phyloP scores from a whole-genome alignment of 2,797 vertebrate species.

The Antennarius maculatus region DNA sequence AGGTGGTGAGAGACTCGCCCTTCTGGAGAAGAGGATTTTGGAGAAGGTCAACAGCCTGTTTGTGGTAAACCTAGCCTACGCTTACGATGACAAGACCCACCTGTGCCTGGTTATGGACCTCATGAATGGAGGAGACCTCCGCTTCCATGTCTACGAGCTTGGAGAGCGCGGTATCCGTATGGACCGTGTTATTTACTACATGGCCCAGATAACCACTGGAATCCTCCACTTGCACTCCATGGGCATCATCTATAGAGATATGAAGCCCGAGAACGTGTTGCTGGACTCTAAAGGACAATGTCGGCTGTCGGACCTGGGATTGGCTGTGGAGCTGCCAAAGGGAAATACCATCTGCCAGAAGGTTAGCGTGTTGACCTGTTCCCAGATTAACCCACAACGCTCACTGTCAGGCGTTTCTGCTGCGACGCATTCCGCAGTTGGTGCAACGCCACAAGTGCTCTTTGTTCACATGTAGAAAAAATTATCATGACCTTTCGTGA shows the following conservation, averaged over 20 bases:
- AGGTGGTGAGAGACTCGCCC: slow-evolving; percentile 87
- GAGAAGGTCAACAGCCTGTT: slow-evolving; percentile 91
- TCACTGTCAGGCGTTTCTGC: not conserved
- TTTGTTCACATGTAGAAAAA: not conserved
- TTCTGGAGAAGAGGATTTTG: slow-evolving; percentile 91
- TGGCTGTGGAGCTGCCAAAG: slow-evolving; percentile 86
- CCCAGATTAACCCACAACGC: slow-evolving; percentile 19
- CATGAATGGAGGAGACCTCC: slow-evolving; percentile 94
- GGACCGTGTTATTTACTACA: slow-evolving; percentile 88
- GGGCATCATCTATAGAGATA: slow-evolving; percentile 87
- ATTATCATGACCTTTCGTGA: not conserved
- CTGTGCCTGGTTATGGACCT: slow-evolving; percentile 94
- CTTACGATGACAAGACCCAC: slow-evolving; percentile 88
- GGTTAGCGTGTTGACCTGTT: slow-evolving; percentile 72
- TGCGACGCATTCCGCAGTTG: not conserved
- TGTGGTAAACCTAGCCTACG: slow-evolving; percentile 89
- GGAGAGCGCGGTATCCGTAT: slow-evolving; percentile 86
- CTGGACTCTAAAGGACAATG: slow-evolving; percentile 89
- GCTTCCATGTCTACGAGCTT: slow-evolving; percentile 91
- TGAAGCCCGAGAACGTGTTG: slow-evolving; percentile 95
- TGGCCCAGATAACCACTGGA: slow-evolving; percentile 89
- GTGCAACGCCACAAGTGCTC: not conserved
- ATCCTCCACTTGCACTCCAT: slow-evolving; percentile 88
- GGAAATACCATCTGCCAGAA: slow-evolving; percentile 83
- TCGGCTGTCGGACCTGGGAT: slow-evolving; percentile 90